Evolutionary conservation across 2,797 vertebrate species (phyloP).

Genomic region (Sebastiscus albofasciatus): DNA sequence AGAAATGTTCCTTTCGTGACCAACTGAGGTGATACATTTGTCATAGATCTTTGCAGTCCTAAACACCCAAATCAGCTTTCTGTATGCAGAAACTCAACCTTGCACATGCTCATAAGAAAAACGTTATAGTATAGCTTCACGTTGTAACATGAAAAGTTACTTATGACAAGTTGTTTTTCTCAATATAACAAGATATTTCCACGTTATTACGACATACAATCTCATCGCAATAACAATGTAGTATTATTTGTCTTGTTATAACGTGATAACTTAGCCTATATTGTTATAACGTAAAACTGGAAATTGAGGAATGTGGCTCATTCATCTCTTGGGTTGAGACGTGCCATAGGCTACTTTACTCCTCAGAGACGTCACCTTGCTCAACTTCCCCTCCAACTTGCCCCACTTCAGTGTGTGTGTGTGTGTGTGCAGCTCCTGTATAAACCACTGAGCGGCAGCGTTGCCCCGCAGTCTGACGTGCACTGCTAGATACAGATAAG

Average conservation of each 20-base stretch:
- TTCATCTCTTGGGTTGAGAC: neutral
- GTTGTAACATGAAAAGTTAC: neutral
- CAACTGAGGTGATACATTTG: neutral
- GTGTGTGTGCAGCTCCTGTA: neutral
- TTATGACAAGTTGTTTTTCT: neutral
- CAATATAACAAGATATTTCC: neutral
- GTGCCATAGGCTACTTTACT: neutral
- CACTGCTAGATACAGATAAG: conserved; percentile 5
- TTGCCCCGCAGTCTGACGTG: neutral
- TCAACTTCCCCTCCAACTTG: neutral
- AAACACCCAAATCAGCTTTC: neutral
- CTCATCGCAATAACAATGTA: neutral
- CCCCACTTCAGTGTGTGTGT: neutral
- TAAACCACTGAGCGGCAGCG: conserved; percentile 58
- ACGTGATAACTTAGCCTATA: neutral
- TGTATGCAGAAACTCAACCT: neutral
- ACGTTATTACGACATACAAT: neutral
- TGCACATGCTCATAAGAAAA: neutral
- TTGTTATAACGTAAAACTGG: accelerated
- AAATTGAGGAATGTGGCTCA: neutral
- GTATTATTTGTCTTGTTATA: neutral
- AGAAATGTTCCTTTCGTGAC: neutral
- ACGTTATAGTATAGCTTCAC: neutral
- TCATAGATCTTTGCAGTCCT: neutral
- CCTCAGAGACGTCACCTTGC: conserved; percentile 38